phyloP scores from a whole-genome alignment of 1,140 invertebrate genomes.

The Platorchestia sp. region DNA sequence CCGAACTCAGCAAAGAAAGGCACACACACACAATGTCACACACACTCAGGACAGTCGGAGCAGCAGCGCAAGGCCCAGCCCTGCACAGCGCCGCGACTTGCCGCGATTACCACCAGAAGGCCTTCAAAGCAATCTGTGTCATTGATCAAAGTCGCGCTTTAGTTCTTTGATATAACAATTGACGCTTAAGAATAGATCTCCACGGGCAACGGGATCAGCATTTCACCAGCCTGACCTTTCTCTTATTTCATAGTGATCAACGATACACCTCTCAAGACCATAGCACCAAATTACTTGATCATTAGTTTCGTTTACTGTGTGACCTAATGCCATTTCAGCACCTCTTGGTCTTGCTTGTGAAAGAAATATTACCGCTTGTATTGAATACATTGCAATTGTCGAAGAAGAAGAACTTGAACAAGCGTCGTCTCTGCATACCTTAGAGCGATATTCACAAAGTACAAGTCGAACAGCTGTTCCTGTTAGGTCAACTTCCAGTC shows the following conservation, averaged over 20 bases:
- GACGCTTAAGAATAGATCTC: constrained; percentile 38
- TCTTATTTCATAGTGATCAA: constrained; percentile 15
- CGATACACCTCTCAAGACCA: constrained; percentile 22
- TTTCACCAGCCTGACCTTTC: constrained; percentile 48
- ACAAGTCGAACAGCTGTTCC: neutral
- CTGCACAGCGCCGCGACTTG: neutral
- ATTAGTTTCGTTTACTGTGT: neutral
- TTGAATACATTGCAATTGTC: neutral
- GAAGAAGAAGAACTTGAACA: neutral
- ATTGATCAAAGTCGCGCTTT: constrained; percentile 24
- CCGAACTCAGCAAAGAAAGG: neutral
- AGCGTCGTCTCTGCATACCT: neutral
- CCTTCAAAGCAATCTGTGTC: constrained; percentile 33
- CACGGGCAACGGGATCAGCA: constrained; percentile 21
- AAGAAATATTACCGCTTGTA: neutral
- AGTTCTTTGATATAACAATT: constrained; percentile 48
- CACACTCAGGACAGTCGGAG: neutral
- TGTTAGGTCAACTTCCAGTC: neutral
- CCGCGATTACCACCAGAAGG: neutral
- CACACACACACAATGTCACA: neutral
- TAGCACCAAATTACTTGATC: constrained; percentile 24
- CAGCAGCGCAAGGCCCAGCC: too few relatives aligned
- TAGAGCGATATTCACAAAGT: neutral
- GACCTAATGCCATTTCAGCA: neutral
- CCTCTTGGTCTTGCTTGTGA: neutral